Evolutionary conservation across 2,888 invertebrate species (phyloP).

Genomic region (Pteria penguin): DNA sequence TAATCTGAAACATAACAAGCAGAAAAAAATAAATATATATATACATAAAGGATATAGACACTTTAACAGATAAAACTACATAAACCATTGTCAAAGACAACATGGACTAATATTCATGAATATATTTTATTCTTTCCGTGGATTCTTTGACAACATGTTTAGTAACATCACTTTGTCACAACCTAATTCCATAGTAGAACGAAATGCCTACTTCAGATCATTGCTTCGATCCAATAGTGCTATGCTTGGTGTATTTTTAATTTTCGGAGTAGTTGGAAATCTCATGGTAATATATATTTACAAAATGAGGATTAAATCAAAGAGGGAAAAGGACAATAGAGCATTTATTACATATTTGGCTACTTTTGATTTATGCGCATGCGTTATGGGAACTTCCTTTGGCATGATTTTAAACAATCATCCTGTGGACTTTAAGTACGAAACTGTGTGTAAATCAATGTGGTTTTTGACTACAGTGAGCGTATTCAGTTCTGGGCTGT

Average conservation of each 20-base stretch:
- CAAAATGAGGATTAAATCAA: background rate
- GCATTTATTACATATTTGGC: background rate
- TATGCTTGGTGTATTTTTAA: background rate
- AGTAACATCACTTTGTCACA: no score
- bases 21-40: no score
- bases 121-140: no score
- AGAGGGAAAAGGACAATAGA: background rate
- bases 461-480: background rate
- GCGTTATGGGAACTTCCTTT: background rate
- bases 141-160: no score
- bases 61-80: no score
- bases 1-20: no score
- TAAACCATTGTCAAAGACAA: no score
- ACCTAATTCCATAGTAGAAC: no score
- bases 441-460: background rate
- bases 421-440: background rate
- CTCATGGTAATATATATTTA: background rate
- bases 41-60: no score
- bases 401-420: background rate
- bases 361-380: background rate
- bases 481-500: background rate
- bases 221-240: background rate
- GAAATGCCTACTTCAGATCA: background rate
- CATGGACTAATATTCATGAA: no score
- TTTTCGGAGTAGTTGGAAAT: background rate